phyloP scores from a whole-genome alignment of 1,140 invertebrate species.

The Papilio dardanus region DNA sequence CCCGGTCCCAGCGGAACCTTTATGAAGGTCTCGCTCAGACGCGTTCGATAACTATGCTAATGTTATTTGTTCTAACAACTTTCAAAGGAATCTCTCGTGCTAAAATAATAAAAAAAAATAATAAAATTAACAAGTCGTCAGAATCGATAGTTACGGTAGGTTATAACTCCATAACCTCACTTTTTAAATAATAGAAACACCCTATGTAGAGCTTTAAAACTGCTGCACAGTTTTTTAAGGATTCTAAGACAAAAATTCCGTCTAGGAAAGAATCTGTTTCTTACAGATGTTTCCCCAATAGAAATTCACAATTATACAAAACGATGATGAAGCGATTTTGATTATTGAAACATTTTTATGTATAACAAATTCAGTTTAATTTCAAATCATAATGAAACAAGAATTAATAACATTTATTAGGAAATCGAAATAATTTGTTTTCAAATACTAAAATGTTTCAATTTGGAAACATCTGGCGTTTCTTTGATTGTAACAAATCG shows the following conservation, averaged over 20 bases:
- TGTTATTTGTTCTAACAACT: slow-evolving; percentile 79
- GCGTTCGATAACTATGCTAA: slow-evolving; percentile 82
- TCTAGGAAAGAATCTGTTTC: too few relatives aligned
- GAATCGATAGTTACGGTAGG: background rate
- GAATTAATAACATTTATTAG: background rate
- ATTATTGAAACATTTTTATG: background rate
- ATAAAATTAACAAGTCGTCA: background rate
- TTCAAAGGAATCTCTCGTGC: slow-evolving; percentile 52
- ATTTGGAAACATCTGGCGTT: slow-evolving; percentile 29
- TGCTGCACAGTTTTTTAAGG: too few relatives aligned
- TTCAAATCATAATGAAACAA: background rate
- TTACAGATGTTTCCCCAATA: too few relatives aligned
- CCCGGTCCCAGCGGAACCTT: slow-evolving; percentile 73
- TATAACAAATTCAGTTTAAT: background rate
- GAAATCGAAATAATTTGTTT: slow-evolving; percentile 33
- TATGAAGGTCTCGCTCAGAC: slow-evolving; percentile 76
- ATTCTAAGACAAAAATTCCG: too few relatives aligned
- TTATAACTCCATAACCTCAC: background rate
- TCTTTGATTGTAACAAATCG: slow-evolving; percentile 34
- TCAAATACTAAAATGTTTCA: slow-evolving; percentile 28
- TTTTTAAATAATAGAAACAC: too few relatives aligned
- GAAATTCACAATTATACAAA: too few relatives aligned
- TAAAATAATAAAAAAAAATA: slow-evolving; percentile 14
- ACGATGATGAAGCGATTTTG: too few relatives aligned
- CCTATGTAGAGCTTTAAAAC: too few relatives aligned